A percentile compares a stretch with the other conserved stretches of the same genome.
Evolutionary conservation across 1,140 invertebrate species (phyloP).

Genomic region (Aphelenchoides avenae): DNA sequence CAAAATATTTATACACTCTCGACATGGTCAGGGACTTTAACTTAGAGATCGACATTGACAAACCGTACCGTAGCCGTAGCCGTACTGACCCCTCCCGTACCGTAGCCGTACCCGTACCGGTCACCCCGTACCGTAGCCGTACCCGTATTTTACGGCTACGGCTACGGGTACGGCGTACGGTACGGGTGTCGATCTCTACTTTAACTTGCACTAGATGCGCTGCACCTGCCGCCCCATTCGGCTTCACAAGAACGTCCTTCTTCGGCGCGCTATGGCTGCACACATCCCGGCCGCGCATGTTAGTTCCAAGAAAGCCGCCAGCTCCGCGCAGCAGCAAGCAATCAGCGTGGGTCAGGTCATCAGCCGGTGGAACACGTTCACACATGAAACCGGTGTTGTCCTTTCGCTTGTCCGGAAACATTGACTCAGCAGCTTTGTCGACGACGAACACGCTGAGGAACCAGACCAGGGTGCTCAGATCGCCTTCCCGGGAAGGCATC

Average conservation of each 20-base stretch:
- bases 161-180: too few relatives aligned
- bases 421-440: constrained; percentile 38
- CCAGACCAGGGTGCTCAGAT: too few relatives aligned
- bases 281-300: constrained; percentile 44
- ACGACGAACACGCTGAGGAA: constrained; percentile 46
- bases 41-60: too few relatives aligned
- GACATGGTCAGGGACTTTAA: too few relatives aligned
- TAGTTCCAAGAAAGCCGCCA: constrained; percentile 43
- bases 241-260: constrained; percentile 39
- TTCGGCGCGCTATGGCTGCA: constrained; percentile 45
- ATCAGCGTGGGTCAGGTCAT: constrained; percentile 39
- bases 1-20: too few relatives aligned
- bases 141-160: too few relatives aligned
- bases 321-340: constrained; percentile 45
- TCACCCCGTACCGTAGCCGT: too few relatives aligned
- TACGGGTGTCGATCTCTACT: too few relatives aligned
- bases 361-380: constrained; percentile 41
- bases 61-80: too few relatives aligned
- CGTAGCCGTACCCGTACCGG: too few relatives aligned
- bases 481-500: too few relatives aligned
- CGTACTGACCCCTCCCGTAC: too few relatives aligned
- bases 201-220: not conserved
- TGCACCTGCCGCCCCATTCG: not conserved
- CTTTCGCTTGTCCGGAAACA: constrained; percentile 39
- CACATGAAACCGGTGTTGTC: constrained; percentile 41